Base-by-base conservation (phyloP, 2,113 vertebrate species). In the Actinemys pallida region DNA sequence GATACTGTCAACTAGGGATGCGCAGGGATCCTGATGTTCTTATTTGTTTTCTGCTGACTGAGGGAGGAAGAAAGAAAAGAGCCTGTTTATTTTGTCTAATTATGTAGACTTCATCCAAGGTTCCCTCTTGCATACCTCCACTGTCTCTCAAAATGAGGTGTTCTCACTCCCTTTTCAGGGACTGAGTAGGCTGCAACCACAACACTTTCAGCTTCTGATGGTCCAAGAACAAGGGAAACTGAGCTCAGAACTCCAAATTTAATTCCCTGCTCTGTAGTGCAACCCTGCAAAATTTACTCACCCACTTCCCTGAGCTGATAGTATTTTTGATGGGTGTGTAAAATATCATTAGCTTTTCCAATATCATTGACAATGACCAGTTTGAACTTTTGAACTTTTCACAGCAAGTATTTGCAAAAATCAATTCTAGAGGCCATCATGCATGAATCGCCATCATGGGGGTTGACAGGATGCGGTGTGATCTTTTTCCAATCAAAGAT, bases 151-250 rank as follows among this genome's bases (percentile, higher is more conserved):
- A 95, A 96, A 96, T 96, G 95, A 97, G 95, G 95, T 95, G 89
- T 93, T 97, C 96, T 95, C 96, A 92, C 95, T 97, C 96, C 96
- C 96, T 95, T 96, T 97, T 94, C 95, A 97, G 96, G 96, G 96
- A 93, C 97, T 96, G 91, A 91, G 94, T 57, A 97, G 90, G 96
- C 81, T 97, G 96, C 92, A 97, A 65, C 88, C 86, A 87, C 83
- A 87, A 88, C 81, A 3, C 22, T 93, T 50, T 6, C 76, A 93
- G 78, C 17, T 91, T 97, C 81, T 57, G 35, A 65, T 27, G 53
- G 72, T 87, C 59, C 84, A 83, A 87, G 76, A 96, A 89, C 13
- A 89, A 95, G 92, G 94, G 35, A 69, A n/a, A 69, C 35, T 91
- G 86, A 92, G 88, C 1, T 4, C 75, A 81, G 31, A 79, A 13